Base-by-base conservation (phyloP, 2,888 invertebrate genomes). In the Drosophila suboccidentalis region DNA sequence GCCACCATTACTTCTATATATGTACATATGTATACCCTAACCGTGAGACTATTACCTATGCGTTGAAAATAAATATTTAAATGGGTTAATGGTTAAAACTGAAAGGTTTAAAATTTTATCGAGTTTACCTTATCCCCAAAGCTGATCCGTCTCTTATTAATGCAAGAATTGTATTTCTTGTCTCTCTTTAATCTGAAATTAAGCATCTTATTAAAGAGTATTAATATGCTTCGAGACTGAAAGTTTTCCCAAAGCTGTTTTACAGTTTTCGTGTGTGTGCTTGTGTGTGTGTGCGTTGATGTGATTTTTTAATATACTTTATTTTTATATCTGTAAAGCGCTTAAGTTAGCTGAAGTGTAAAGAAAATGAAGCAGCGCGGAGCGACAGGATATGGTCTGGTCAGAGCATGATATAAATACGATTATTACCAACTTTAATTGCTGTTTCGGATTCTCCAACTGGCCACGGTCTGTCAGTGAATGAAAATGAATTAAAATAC, bases 321-420 rank as follows among this genome's bases (percentile, higher is more conserved):
- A 44, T 49, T 36, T 26, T 29, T 41, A 47, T 47, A 32, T 68
- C 54, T 67, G 49, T 60, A 19, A 46, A 63, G 44, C 66, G 62
- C 58, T 80, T 61, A 77, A 77, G 66, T 61, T 71, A 74, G 43
- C 60, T 70, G 70, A 80, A 81, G 83, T 83, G 80, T 77, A 53
- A 80, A 82, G 77, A 74, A 71, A 74, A 71, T 66, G 32, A 26
- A 51, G 17, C n/a, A 17, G 9, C 10, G 53, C 53, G 47, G 47
- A 46, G 44, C 64, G 50, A 39, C n/a, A n/a, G 50, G 22, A 53
- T 38, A 39, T 26, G 39, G 38, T 53, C 26, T 39, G 38, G 15
- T 53, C 53, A 38, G 53, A 53, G 26, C 26, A 53, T 26, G 38
- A 54, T 41, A 41, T 41, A 17, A 17, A 43, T 15, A 41, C 29